phyloP scores from a whole-genome alignment of 1,140 invertebrate genomes.

The Drosophila kikkawai region DNA sequence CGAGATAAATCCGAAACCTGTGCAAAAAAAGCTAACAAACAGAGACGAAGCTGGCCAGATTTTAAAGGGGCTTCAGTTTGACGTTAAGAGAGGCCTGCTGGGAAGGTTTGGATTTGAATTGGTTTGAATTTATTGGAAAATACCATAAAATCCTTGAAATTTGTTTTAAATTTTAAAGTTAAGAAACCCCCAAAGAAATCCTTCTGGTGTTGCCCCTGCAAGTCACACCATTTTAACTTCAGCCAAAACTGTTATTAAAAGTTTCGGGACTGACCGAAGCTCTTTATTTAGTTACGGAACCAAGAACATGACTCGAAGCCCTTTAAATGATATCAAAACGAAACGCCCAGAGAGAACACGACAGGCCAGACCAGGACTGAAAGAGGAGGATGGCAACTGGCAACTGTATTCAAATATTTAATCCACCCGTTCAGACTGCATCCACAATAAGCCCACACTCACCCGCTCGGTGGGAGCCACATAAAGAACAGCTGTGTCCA shows the following conservation, averaged over 20 bases:
- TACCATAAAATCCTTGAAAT: neutral
- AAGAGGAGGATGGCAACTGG: slow-evolving; percentile 7
- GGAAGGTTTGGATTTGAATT: neutral
- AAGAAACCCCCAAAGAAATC: neutral
- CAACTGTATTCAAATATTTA: slow-evolving; percentile 61
- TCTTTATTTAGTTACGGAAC: slow-evolving; percentile 35
- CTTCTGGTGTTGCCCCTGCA: neutral
- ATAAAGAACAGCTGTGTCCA: slow-evolving; percentile 60
- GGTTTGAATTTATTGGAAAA: neutral
- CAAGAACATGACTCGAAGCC: slow-evolving; percentile 38
- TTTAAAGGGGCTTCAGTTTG: neutral
- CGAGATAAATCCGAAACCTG: slow-evolving; percentile 17
- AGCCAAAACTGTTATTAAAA: slow-evolving; percentile 34
- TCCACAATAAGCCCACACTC: slow-evolving; percentile 23
- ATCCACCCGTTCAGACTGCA: slow-evolving; percentile 33
- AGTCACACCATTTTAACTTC: slow-evolving; percentile 7
- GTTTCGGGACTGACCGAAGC: slow-evolving; percentile 32
- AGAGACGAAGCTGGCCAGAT: neutral
- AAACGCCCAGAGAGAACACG: slow-evolving; percentile 20
- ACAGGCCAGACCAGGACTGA: neutral
- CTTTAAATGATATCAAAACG: slow-evolving; percentile 57
- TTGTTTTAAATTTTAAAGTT: neutral
- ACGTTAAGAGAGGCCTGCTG: no score
- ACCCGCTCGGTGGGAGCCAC: slow-evolving; percentile 25
- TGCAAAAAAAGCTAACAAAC: slow-evolving; percentile 7